phyloP scores from a whole-genome alignment of 2,888 invertebrate species.

The Cryptus armator region DNA sequence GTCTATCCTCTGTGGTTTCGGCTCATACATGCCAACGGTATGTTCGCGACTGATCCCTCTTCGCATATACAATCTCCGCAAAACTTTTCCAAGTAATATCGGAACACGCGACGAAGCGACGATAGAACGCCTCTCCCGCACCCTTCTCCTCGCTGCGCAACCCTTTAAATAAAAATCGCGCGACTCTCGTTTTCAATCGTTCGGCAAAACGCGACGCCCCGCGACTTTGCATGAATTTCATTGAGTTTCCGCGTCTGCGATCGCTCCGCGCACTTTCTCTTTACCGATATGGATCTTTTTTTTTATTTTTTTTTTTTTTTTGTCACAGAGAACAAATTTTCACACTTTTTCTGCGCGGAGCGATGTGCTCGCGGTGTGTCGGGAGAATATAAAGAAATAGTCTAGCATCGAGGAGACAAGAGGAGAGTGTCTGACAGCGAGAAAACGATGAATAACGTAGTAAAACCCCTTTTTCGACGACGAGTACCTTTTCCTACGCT shows the following conservation, averaged over 20 bases:
- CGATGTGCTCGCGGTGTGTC: background rate
- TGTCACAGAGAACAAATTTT: background rate
- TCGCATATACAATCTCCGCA: background rate
- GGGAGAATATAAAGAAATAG: background rate
- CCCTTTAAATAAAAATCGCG: constrained; percentile 40
- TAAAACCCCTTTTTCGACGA: constrained; percentile 1
- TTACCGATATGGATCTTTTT: constrained; percentile 19
- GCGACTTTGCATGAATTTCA: constrained; percentile 30
- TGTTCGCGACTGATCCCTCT: constrained; percentile 50
- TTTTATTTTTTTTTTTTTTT: background rate
- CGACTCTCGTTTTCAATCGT: constrained; percentile 55
- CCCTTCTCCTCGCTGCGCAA: background rate
- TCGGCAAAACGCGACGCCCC: constrained; percentile 25
- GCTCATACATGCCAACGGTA: constrained; percentile 12
- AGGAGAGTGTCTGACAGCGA: constrained; percentile 9
- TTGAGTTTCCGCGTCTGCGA: constrained; percentile 40
- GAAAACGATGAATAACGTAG: constrained; percentile 28
- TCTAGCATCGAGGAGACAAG: constrained; percentile 14
- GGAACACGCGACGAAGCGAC: constrained; percentile 52
- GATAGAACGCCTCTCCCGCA: constrained; percentile 11
- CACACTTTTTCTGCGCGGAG: background rate
- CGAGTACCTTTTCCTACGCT: background rate
- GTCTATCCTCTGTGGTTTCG: constrained; percentile 46
- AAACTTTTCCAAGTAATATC: constrained; percentile 25
- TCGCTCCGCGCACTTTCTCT: constrained; percentile 19